Evolutionary conservation across 2,113 vertebrate species (phyloP).

Genomic region (Chaetorhynchus papuensis): DNA sequence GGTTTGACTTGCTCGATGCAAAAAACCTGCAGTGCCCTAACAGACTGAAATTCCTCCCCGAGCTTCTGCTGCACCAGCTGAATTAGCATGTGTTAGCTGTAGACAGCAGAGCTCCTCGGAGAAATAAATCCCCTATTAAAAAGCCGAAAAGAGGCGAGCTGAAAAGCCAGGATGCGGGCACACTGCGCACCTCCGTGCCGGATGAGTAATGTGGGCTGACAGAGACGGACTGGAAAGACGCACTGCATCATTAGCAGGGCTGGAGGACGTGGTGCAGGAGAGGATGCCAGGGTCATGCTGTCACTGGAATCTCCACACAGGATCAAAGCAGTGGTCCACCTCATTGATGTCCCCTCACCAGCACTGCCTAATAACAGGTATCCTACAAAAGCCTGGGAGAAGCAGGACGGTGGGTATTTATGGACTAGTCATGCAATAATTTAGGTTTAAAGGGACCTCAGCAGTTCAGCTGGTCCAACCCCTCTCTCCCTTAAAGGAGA

Average conservation of each 20-base stretch:
- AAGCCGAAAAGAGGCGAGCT: background rate
- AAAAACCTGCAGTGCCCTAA: background rate
- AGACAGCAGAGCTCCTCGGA: slow-evolving; percentile 12
- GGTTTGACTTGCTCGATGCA: background rate
- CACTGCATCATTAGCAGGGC: background rate
- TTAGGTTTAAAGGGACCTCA: background rate
- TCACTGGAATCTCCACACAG: background rate
- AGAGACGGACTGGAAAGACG: background rate
- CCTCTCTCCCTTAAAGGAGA: background rate
- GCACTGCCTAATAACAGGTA: background rate
- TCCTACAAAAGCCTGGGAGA: background rate
- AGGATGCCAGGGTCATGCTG: slow-evolving; percentile 20
- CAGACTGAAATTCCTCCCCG: background rate
- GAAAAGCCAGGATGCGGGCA: background rate
- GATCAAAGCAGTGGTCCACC: slow-evolving; percentile 22
- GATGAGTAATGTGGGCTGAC: background rate
- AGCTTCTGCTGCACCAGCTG: slow-evolving; percentile 46
- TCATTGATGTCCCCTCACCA: background rate
- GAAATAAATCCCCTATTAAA: background rate
- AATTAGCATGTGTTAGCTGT: background rate
- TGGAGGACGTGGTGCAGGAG: background rate
- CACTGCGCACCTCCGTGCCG: background rate
- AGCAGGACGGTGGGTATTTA: background rate
- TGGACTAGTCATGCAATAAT: background rate
- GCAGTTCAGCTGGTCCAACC: background rate